Base-by-base conservation (phyloP, 2,888 invertebrate genomes). In the Acanthococcus lagerstroemiae region DNA sequence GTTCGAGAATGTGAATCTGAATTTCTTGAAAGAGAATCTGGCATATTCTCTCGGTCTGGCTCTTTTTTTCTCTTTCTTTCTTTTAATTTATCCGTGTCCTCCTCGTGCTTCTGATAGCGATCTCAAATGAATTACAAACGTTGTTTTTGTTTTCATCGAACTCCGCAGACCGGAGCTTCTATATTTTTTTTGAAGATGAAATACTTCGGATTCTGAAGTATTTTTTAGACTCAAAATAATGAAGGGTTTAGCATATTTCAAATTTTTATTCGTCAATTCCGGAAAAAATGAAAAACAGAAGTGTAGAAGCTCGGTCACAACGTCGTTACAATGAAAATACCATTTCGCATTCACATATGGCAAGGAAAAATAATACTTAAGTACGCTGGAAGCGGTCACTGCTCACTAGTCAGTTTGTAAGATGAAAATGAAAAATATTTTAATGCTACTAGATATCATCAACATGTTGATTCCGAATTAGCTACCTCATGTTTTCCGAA, bases 1-100 rank as follows among this genome's bases (percentile, higher is more conserved):
- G 54, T 61, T 61, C 61, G 61, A 61, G 61, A 61, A 61, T 61
- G 61, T 61, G 61, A 61, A 61, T 61, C 61, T 61, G 61, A 61
- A 61, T 61, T 61, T 61, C 61, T 61, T 52, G 52, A 30, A 61
- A 52, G 61, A 52, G 61, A 61, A 61, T 61, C 61, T 61, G 61
- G 52, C 61, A 61, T 61, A 61, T 61, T 61, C 61, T 61, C 61
- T 61, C 26, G n/a, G 61, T 61, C 61, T 52, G 50, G 52, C 61
- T 61, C 27, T 61, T 48, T 61, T 27, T 30, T 52, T 52, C 50
- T 60, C 50, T 50, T 60, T 60, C 15, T 9, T 52, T 52, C 22
- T 21, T 52, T 22, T 52, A 12, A 12, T 30, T 17, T 27, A 37
- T 50, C 52, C 30, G n/a, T 52, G 30, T 52, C 37, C 37, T 27